Evolutionary conservation across 2,888 invertebrate species (phyloP).

Genomic region (Erebia epiphron): DNA sequence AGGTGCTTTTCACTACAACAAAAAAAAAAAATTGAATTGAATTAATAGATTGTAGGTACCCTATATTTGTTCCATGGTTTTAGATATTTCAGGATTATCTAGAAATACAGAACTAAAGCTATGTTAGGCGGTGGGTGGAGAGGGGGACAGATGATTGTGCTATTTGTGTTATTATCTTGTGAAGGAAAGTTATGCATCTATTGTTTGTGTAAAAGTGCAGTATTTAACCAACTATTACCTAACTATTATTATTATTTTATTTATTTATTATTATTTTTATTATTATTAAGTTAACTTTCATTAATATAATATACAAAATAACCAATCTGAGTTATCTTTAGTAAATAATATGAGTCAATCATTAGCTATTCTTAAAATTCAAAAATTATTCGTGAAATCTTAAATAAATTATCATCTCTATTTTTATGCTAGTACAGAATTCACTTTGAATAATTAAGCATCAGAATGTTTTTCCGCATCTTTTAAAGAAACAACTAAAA

Average conservation of each 20-base stretch:
- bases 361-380: too few species aligned
- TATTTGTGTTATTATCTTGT: slow-evolving; percentile 53
- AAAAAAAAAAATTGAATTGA: background rate
- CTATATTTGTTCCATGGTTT: slow-evolving; percentile 9
- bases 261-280: too few species aligned
- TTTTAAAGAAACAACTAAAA: too few species aligned
- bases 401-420: too few species aligned
- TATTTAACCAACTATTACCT: background rate
- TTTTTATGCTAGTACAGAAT: too few species aligned
- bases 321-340: background rate
- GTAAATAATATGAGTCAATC: too few species aligned
- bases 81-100: slow-evolving; percentile 32
- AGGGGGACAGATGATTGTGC: slow-evolving; percentile 68
- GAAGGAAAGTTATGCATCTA: slow-evolving; percentile 60
- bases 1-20: slow-evolving; percentile 27
- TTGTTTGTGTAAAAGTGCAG: slow-evolving; percentile 11
- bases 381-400: too few species aligned
- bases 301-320: background rate
- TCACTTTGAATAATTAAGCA: too few species aligned
- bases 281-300: too few species aligned
- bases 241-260: too few species aligned
- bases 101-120: slow-evolving; percentile 52
- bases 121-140: slow-evolving; percentile 65
- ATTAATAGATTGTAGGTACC: background rate
- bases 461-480: too few species aligned